A percentile compares a stretch with the other conserved stretches of the same genome.
Conservation (phyloP, 2,113 vertebrate species). For the Ploceus nigricollis region DNA sequence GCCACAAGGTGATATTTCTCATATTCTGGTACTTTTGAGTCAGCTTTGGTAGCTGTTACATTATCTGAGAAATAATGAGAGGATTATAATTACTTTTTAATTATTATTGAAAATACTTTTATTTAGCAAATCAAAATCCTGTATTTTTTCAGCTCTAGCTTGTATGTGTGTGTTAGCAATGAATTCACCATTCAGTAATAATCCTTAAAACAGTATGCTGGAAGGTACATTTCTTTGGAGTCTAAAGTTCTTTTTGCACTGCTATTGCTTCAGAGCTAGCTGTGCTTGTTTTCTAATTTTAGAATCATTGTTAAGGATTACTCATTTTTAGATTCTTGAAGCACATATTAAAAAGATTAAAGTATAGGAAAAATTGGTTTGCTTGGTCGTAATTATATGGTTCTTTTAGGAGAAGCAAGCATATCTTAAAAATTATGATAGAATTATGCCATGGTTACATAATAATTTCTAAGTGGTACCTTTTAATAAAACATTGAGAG, state of each 20-base stretch:
- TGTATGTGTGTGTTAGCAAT: neutral
- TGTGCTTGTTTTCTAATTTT: conserved; percentile 41
- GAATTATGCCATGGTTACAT: conserved; percentile 10
- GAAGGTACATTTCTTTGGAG: neutral
- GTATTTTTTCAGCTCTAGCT: neutral
- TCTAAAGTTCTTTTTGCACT: neutral
- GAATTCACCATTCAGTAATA: neutral
- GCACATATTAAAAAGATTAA: neutral
- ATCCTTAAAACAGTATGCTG: neutral
- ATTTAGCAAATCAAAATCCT: neutral
- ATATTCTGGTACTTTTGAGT: neutral
- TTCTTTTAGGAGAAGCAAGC: neutral
- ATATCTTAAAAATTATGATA: neutral
- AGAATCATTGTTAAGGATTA: conserved; percentile 26
- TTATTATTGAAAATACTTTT: neutral
- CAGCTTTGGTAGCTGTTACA: neutral
- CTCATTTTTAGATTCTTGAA: conserved; percentile 23
- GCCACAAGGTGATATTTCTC: neutral
- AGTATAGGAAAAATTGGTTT: neutral
- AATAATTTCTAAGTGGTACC: neutral
- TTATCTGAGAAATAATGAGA: neutral
- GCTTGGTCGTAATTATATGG: conserved; percentile 26
- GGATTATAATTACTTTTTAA: neutral
- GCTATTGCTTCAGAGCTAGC: neutral
- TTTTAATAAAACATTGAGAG: neutral